phyloP scores from a whole-genome alignment of 2,888 invertebrate species.

The Amiota communis region DNA sequence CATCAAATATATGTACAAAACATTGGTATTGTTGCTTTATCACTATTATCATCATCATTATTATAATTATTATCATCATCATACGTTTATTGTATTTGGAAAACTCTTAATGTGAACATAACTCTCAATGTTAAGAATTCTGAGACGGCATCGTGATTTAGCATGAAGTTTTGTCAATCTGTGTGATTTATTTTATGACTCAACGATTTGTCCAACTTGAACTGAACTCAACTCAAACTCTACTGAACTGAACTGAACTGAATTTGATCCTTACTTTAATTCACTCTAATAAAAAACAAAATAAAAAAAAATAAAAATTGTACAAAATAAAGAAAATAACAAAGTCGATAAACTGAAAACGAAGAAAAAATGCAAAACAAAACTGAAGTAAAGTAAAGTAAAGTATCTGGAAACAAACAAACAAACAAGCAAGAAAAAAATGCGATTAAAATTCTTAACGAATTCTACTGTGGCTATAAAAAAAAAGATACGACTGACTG shows the following conservation, averaged over 20 bases:
- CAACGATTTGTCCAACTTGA: slow-evolving; percentile 48
- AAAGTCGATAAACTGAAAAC: neutral
- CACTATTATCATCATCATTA: slow-evolving; percentile 4
- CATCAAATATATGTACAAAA: neutral
- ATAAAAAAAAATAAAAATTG: neutral
- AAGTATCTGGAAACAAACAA: neutral
- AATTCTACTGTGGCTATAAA: slow-evolving; percentile 15
- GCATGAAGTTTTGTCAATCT: slow-evolving; percentile 60
- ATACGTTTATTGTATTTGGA: neutral
- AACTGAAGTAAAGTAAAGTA: slow-evolving; percentile 7
- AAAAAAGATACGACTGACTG: neutral
- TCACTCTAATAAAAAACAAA: neutral
- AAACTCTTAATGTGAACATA: neutral
- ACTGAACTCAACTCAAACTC: no score
- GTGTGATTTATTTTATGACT: slow-evolving; percentile 64
- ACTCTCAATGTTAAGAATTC: slow-evolving; percentile 1
- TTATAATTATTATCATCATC: neutral
- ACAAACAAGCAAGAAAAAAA: slow-evolving; percentile 6
- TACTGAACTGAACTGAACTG: no score
- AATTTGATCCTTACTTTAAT: no score
- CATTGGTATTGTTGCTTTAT: neutral
- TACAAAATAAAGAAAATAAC: neutral
- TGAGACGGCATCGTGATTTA: slow-evolving; percentile 54
- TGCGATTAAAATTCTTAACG: slow-evolving; percentile 27
- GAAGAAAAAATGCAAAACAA: neutral